These are phyloP conservation scores for Cheirogaleus major DNA, from an alignment of 2,797 vertebrate species.

Conservation along the genomic window DNA sequence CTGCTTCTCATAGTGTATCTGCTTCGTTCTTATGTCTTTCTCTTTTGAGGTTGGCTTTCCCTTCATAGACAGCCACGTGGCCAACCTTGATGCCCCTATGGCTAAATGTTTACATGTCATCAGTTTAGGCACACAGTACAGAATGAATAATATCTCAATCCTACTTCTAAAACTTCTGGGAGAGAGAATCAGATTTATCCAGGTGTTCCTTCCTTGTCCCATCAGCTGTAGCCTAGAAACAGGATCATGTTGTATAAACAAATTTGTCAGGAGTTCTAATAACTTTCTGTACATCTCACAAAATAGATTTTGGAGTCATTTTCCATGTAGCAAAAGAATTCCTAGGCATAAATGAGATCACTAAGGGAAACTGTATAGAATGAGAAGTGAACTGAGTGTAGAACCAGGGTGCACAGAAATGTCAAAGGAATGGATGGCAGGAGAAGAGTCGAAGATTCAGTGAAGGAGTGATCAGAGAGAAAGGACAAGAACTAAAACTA, in stretches of 20 bases:
- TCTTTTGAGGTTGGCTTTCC: constrained; percentile 4
- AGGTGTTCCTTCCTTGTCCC: neutral
- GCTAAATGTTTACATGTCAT: neutral
- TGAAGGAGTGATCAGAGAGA: constrained; percentile 21
- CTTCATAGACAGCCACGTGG: neutral
- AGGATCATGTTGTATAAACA: neutral
- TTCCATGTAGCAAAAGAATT: constrained; percentile 7
- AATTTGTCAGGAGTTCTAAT: neutral
- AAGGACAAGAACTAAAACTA: constrained; percentile 44
- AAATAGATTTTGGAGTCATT: neutral
- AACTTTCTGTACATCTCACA: neutral
- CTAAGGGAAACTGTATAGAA: neutral
- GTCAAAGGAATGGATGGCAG: constrained; percentile 29
- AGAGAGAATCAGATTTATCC: neutral
- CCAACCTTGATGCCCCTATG: neutral
- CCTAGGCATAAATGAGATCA: neutral
- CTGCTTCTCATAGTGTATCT: neutral
- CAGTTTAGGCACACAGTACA: neutral
- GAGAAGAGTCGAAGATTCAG: constrained; percentile 20
- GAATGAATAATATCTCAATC: neutral
- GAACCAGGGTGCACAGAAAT: constrained; percentile 4
- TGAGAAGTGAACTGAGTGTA: constrained; percentile 15
- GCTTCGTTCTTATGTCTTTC: neutral
- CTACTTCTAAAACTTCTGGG: neutral
- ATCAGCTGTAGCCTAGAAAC: neutral